These are phyloP conservation scores for Phalanger gymnotis DNA, from an alignment of 2,797 vertebrate genomes.

Conservation along the genomic window DNA sequence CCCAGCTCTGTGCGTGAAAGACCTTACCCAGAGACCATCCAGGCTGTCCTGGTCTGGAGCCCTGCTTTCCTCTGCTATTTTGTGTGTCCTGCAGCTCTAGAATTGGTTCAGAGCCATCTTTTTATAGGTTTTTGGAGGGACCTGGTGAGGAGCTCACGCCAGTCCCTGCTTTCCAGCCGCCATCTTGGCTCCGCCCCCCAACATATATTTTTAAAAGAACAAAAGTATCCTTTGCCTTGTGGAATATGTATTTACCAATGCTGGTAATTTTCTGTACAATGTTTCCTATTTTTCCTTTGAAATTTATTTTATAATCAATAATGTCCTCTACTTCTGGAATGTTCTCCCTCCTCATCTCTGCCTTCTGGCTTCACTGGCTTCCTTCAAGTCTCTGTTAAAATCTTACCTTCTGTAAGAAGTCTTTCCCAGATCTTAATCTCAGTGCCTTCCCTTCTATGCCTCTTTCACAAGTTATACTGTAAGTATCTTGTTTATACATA, in stretches of 20 bases:
- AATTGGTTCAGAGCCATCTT: too few species aligned
- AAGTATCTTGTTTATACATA: background rate
- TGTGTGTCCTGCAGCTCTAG: too few species aligned
- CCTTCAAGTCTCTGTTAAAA: background rate
- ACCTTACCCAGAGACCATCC: too few species aligned
- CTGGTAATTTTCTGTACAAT: background rate
- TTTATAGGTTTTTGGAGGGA: too few species aligned
- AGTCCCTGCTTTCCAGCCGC: too few species aligned
- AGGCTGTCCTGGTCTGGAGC: too few species aligned
- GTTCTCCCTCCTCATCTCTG: background rate
- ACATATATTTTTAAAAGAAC: background rate
- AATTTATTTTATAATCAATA: background rate
- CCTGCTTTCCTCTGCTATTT: too few species aligned
- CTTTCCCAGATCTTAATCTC: background rate
- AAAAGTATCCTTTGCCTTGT: background rate
- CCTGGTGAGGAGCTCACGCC: too few species aligned
- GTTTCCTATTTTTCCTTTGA: background rate
- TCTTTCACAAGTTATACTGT: background rate
- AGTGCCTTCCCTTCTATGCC: background rate
- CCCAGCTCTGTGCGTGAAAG: too few species aligned
- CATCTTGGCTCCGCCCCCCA: too few species aligned
- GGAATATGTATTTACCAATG: background rate
- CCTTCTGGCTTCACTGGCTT: background rate
- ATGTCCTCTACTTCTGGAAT: background rate
- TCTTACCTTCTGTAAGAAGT: background rate